Conservation (phyloP, 2,113 vertebrate genomes). For the Salvelinus namaycush region DNA sequence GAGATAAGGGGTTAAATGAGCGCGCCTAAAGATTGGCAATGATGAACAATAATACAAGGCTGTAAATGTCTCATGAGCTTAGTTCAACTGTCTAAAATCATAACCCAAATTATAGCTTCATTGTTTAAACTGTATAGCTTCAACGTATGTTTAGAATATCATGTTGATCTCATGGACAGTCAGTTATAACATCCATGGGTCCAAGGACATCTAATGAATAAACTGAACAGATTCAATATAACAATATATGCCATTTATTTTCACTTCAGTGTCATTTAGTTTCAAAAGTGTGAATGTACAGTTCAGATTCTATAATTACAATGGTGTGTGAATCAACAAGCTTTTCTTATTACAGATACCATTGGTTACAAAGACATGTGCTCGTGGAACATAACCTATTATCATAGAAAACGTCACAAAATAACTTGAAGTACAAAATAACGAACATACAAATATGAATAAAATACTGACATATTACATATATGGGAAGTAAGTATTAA, state of each 20-base stretch:
- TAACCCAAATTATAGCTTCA: neutral
- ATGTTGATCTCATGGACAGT: neutral
- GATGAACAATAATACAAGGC: too few relatives aligned
- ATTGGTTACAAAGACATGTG: neutral
- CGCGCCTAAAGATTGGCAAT: too few relatives aligned
- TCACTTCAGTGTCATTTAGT: neutral
- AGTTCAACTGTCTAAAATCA: too few relatives aligned
- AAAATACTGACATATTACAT: neutral
- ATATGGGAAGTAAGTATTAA: neutral
- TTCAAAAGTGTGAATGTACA: neutral
- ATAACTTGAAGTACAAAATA: neutral
- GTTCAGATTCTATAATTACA: too few relatives aligned
- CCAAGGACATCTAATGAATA: neutral
- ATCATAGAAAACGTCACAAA: neutral
- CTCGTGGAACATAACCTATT: neutral
- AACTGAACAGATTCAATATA: neutral
- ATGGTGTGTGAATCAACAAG: too few relatives aligned
- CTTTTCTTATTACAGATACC: neutral
- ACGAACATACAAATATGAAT: neutral
- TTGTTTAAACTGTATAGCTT: neutral
- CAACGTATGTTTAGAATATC: neutral
- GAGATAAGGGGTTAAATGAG: too few relatives aligned
- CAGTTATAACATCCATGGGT: neutral
- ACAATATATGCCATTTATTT: neutral
- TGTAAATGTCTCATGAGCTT: too few relatives aligned